Base-by-base conservation (phyloP, 2,113 vertebrate species). In the Blennius ocellaris region DNA sequence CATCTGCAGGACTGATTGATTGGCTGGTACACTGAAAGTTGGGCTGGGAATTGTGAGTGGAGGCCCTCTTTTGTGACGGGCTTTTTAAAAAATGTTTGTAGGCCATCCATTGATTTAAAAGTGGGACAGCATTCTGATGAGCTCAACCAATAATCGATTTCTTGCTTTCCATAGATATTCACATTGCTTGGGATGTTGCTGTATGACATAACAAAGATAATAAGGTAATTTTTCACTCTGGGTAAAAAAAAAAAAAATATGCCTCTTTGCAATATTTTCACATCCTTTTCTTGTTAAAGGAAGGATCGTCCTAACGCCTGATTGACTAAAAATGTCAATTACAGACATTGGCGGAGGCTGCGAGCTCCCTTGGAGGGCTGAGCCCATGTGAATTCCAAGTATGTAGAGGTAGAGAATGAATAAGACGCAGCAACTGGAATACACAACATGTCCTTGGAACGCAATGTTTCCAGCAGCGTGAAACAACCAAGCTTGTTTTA, bases 21-120 rank as follows among this genome's bases (percentile, higher is more conserved):
- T 65, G 49, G 69, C 60, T 47, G 47, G 69, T 51, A 14, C 7
- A 21, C 67, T 83, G 76, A 76, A 72, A 73, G 79, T 73, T 72
- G 73, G 58, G 16, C 64, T 67, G 80, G 76, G 81, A 81, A 82
- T 79, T 87, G 84, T 68, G 68, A 73, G 69, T 54, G 61, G 69
- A 84, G 51, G 75, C 73, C 57, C 53, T 53, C n/a, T 45, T 76
- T 56, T 68, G 61, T 71, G 76, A 75, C 63, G 82, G 82, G 78
- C 80, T 84, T 30, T 4, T 30, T 30, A n/a, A n/a, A n/a, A n/a
- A n/a, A n/a, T n/a, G 2, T 30, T 30, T 30, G 2, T 76, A 70
- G 75, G 67, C 55, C 84, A 90, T 89, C 44, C 73, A 93, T 84
- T 82, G 85, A 87, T 88, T 80, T 82, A 68, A 71, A 90, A 90